phyloP scores from a whole-genome alignment of 2,797 vertebrate genomes.

The Mormyrus hasselquistii region DNA sequence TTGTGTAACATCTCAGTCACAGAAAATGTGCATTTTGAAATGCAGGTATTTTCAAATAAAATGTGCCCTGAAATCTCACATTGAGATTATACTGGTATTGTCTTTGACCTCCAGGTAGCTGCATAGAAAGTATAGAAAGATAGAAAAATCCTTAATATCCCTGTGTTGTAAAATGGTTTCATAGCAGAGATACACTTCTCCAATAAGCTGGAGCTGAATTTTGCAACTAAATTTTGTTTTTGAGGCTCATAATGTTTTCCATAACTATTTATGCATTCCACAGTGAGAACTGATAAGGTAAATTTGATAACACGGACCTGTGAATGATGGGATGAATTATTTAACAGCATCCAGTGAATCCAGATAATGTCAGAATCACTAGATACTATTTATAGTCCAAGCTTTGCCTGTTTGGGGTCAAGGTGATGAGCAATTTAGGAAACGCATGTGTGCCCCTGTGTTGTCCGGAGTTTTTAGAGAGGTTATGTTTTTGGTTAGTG shows the following conservation, averaged over 20 bases:
- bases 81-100: not conserved
- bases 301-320: not conserved
- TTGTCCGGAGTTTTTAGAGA: not conserved
- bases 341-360: not conserved
- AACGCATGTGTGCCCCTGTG: not conserved
- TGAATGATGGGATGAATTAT: not conserved
- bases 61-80: not conserved
- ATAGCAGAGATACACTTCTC: not conserved
- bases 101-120: not conserved
- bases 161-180: not conserved
- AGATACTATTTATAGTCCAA: not conserved
- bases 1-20: not conserved
- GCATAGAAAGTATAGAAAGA: not conserved
- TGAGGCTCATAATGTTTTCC: not conserved
- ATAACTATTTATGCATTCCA: not conserved
- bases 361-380: not conserved
- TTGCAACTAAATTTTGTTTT: not conserved
- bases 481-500: not conserved
- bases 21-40: not conserved
- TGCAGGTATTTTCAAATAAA: not conserved
- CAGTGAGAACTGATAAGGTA: not conserved
- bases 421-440: not conserved
- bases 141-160: not conserved
- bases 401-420: not conserved
- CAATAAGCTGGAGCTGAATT: not conserved